These are phyloP conservation scores for Ectropis grisescens DNA, from an alignment of 1,140 invertebrate genomes.

Conservation along the genomic window DNA sequence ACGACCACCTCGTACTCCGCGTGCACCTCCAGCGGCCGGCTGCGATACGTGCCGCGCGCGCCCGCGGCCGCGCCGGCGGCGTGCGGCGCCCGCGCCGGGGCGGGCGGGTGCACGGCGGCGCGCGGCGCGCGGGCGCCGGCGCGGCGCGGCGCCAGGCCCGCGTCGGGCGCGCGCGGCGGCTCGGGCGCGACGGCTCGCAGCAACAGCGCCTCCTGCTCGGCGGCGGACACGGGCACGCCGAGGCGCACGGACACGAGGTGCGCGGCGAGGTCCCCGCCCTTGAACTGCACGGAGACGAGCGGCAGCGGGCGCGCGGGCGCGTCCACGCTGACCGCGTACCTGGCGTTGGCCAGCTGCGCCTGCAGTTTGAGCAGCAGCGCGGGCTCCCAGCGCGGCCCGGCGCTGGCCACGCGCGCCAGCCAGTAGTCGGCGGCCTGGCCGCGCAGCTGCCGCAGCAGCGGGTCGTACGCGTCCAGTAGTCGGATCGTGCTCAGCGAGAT, in stretches of 20 bases:
- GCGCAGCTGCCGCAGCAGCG: conserved; percentile 63
- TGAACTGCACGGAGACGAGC: conserved; percentile 56
- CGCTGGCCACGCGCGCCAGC: conserved; percentile 67
- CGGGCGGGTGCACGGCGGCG: conserved; percentile 40
- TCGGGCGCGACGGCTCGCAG: conserved; percentile 31
- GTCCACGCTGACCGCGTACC: conserved; percentile 55
- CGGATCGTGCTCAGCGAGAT: conserved; percentile 70
- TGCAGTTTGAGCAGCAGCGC: conserved; percentile 62
- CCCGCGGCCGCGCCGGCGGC: conserved; percentile 6
- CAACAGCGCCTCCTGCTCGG: conserved; percentile 44
- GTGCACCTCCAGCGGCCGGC: conserved; percentile 70
- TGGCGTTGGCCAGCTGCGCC: conserved; percentile 62
- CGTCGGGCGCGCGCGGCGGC: conserved; percentile 45
- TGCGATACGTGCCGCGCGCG: conserved; percentile 67
- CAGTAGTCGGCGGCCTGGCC: conserved; percentile 72
- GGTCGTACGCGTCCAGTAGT: conserved; percentile 65
- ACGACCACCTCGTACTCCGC: conserved; percentile 76
- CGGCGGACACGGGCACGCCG: conserved; percentile 31
- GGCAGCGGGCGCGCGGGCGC: conserved; percentile 38
- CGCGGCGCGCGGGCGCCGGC: conserved; percentile 38
- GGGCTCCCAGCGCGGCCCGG: conserved; percentile 62
- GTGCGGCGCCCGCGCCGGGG: conserved; percentile 46
- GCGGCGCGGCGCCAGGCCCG: conserved; percentile 40
- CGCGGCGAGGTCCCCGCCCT: conserved; percentile 54
- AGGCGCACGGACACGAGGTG: conserved; percentile 48